Conservation (phyloP, 1,140 invertebrate species). For the Caenorhabditis inopinata region DNA sequence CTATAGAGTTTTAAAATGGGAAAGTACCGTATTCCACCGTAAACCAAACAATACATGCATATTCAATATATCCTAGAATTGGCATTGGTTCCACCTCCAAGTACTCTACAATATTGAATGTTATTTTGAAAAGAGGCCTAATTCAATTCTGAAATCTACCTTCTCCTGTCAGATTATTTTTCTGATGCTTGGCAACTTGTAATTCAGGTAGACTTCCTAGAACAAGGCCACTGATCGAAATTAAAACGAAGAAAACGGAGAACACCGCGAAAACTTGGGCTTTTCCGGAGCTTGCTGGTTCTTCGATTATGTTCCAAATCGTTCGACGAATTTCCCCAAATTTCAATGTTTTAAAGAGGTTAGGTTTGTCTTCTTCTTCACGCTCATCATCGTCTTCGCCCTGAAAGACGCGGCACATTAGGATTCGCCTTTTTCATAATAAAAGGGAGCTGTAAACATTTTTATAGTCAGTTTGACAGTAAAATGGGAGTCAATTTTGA, state of each 20-base stretch:
- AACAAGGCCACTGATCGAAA: conserved; percentile 57
- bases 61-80: conserved; percentile 50
- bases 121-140: neutral
- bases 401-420: neutral
- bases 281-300: conserved; percentile 53
- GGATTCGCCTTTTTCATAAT: too few species aligned
- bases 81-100: conserved; percentile 58
- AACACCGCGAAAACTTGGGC: conserved; percentile 56
- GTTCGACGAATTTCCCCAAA: conserved; percentile 49
- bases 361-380: conserved; percentile 34
- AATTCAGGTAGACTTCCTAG: conserved; percentile 56
- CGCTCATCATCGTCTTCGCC: conserved; percentile 41
- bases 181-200: conserved; percentile 44
- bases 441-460: too few species aligned
- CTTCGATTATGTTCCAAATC: conserved; percentile 57
- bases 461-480: too few species aligned
- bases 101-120: conserved; percentile 5
- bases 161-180: conserved; percentile 12
- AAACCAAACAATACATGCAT: conserved; percentile 62
- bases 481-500: too few species aligned
- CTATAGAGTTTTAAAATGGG: too few species aligned
- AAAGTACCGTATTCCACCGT: conserved; percentile 55
- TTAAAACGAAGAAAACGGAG: conserved; percentile 56
- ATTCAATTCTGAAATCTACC: too few species aligned
- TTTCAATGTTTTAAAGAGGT: conserved; percentile 53